phyloP scores from a whole-genome alignment of 2,888 invertebrate genomes.

The Cremastinae sp. region DNA sequence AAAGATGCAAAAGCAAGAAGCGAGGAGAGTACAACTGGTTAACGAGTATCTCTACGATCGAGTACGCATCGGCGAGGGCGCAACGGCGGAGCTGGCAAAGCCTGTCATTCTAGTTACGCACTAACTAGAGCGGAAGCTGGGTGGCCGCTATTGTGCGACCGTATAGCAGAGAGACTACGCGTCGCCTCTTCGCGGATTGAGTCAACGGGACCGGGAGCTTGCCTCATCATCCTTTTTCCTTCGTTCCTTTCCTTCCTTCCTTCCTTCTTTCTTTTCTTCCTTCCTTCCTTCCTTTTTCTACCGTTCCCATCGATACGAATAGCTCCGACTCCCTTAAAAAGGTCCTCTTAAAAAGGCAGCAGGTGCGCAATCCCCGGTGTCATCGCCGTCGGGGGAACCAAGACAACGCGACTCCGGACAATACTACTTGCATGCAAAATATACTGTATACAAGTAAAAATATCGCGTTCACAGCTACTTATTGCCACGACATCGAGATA shows the following conservation, averaged over 20 bases:
- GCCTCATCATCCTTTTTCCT: constrained; percentile 30
- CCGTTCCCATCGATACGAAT: constrained; percentile 31
- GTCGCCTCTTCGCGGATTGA: constrained; percentile 64
- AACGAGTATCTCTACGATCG: constrained; percentile 56
- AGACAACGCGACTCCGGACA: constrained; percentile 60
- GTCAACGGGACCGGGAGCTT: constrained; percentile 59
- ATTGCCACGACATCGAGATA: too few relatives aligned
- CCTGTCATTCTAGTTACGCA: constrained; percentile 71
- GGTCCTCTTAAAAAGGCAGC: constrained; percentile 70
- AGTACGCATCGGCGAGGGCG: constrained; percentile 15
- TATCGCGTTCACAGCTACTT: too few relatives aligned
- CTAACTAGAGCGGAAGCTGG: constrained; percentile 74
- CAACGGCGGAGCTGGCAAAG: constrained; percentile 49
- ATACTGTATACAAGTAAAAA: too few relatives aligned
- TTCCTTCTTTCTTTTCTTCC: constrained; percentile 19
- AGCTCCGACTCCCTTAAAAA: constrained; percentile 10
- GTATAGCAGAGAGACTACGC: constrained; percentile 63
- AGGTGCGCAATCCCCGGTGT: constrained; percentile 66
- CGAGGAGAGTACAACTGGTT: constrained; percentile 37
- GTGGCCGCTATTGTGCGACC: constrained; percentile 72
- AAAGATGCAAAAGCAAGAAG: constrained; percentile 24
- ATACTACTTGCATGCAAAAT: constrained; percentile 63
- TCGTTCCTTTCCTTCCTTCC: constrained; percentile 8
- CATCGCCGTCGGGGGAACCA: constrained; percentile 55
- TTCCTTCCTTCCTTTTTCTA: constrained; percentile 12